These are phyloP conservation scores for Thaumetopoea pityocampa DNA, from an alignment of 1,140 invertebrate genomes.

Conservation along the genomic window DNA sequence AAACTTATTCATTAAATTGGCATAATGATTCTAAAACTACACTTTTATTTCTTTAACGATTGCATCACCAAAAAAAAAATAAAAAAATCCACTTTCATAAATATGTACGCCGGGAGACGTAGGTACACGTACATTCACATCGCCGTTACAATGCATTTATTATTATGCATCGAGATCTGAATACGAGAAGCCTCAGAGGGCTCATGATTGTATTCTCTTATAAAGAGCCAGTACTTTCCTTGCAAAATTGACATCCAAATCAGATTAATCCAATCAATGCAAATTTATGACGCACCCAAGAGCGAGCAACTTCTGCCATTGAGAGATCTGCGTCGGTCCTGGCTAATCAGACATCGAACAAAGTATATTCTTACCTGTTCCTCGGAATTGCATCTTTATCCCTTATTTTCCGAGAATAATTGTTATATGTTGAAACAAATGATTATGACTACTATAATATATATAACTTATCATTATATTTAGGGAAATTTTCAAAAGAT, in stretches of 20 bases:
- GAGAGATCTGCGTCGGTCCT: conserved; percentile 50
- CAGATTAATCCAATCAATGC: conserved; percentile 77
- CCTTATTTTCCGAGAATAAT: too few relatives aligned
- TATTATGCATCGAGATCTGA: conserved; percentile 58
- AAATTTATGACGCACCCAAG: conserved; percentile 75
- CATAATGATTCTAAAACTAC: conserved; percentile 9
- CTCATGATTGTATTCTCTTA: conserved; percentile 66
- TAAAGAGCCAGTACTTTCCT: conserved; percentile 65
- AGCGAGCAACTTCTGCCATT: conserved; percentile 52
- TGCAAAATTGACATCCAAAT: conserved; percentile 75
- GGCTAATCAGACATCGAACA: conserved; percentile 58
- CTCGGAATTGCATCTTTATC: conserved; percentile 12
- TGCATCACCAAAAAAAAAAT: conserved; percentile 47
- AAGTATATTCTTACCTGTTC: conserved; percentile 42
- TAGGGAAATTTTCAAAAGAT: too few relatives aligned
- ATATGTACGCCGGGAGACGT: conserved; percentile 32
- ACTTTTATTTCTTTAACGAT: conserved; percentile 62
- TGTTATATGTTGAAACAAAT: too few relatives aligned
- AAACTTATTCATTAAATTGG: too few relatives aligned
- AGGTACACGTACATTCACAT: conserved; percentile 42
- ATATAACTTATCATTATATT: too few relatives aligned
- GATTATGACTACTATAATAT: too few relatives aligned
- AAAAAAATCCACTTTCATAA: conserved; percentile 39
- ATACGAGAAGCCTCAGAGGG: conserved; percentile 46
- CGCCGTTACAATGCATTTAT: conserved; percentile 55